These are phyloP conservation scores for Donacobius atricapilla DNA, from an alignment of 2,113 vertebrate genomes.

Conservation along the genomic window DNA sequence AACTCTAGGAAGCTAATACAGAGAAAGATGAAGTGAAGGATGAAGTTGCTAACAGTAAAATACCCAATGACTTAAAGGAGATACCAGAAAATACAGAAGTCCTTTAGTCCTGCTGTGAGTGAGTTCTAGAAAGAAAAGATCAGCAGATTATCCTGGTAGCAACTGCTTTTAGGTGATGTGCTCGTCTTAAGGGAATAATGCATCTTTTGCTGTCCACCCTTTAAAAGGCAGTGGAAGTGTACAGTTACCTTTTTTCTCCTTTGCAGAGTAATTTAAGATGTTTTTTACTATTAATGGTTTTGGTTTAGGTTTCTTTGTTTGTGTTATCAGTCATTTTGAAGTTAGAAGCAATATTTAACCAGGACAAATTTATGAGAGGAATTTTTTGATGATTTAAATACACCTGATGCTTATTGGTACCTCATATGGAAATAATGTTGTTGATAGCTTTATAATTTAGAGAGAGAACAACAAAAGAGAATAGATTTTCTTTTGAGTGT, in stretches of 20 bases:
- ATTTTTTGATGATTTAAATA: background rate
- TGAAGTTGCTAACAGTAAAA: background rate
- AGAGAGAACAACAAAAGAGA: background rate
- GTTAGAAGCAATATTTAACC: background rate
- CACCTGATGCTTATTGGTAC: background rate
- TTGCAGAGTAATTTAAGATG: background rate
- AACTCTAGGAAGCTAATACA: background rate
- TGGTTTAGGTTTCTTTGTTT: background rate
- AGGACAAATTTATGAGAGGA: background rate
- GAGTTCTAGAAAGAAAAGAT: background rate
- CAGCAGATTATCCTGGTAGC: background rate
- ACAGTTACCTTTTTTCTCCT: background rate
- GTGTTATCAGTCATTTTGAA: background rate
- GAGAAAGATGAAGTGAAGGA: background rate
- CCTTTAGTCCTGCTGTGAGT: background rate
- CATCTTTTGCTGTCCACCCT: background rate
- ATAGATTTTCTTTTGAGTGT: background rate
- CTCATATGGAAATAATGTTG: background rate
- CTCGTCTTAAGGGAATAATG: background rate
- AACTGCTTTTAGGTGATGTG: background rate
- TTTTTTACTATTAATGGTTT: background rate
- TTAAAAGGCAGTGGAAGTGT: background rate
- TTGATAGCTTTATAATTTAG: background rate
- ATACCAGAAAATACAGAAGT: background rate
- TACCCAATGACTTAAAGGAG: background rate